These are phyloP conservation scores for Oryzias melastigma DNA, from an alignment of 2,113 vertebrate species.

Conservation along the genomic window DNA sequence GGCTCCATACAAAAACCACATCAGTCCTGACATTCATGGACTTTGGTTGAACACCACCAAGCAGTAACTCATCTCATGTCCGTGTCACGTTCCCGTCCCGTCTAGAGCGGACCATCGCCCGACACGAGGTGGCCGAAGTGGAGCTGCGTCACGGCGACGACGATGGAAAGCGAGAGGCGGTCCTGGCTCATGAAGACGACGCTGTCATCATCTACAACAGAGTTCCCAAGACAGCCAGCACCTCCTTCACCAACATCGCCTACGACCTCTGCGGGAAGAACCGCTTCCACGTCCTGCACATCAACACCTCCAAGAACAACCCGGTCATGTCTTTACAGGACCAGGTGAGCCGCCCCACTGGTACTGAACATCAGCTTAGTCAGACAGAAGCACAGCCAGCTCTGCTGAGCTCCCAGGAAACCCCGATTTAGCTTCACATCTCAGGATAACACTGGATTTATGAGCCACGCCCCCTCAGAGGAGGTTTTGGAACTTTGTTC, in stretches of 20 bases:
- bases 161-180: constrained; percentile 67
- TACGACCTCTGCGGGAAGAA: constrained; percentile 71
- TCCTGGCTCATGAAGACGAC: constrained; percentile 74
- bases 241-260: constrained; percentile 81
- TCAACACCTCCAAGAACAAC: constrained; percentile 73
- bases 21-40: too few relatives aligned
- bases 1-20: too few relatives aligned
- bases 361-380: too few relatives aligned
- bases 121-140: constrained; percentile 88
- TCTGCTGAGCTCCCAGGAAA: too few relatives aligned
- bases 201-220: constrained; percentile 95
- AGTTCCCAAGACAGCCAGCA: constrained; percentile 93
- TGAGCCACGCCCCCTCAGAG: too few relatives aligned
- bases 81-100: background rate
- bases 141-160: constrained; percentile 88
- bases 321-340: constrained; percentile 71
- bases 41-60: background rate
- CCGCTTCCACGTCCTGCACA: constrained; percentile 70
- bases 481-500: too few relatives aligned
- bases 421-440: too few relatives aligned
- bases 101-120: constrained; percentile 88
- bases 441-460: too few relatives aligned
- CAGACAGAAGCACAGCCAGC: too few relatives aligned
- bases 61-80: background rate
- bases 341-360: constrained; percentile 48